Evolutionary conservation across 2,797 vertebrate genomes (phyloP), one percentile per base, ranked within the genome.

Genomic region (Danio choprae): DNA sequence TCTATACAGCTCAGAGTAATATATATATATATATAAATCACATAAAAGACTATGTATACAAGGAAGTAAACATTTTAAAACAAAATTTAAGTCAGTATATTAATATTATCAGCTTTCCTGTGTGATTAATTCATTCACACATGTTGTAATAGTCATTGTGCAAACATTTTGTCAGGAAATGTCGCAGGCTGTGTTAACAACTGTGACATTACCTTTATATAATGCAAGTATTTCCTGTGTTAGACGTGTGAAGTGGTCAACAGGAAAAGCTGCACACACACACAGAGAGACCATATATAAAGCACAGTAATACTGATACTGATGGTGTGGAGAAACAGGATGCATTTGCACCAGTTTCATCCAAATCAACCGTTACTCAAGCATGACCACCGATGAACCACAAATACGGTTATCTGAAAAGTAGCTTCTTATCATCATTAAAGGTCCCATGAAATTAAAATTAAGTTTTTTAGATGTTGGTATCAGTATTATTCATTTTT

Each of bases 311-410:
- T 9, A 8, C 22, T 55, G 18, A 65, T 29, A 10, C n/a, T 48
- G 9, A 7, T 58, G 43, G n/a, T 4, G 56, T 46, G 48, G 18
- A 53, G 67, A 71, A 55, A 40, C 13, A 16, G 50, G 59, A 55
- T 64, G 11, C 4, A 13, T 40, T 18, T 48, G 48, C 2, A 53
- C 6, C 67, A 5, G 50, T 81, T 77, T 60, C 67, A 81, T 71
- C 59, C 56, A 38, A 38, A 20, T 10, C 10, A 13, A 7, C 7
- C 7, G 8, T 81, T 81, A 70, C 56, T 22, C 64, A 81, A 55
- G 5, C 15, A 4, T 60, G 46, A 48, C 12, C 44, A 0, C 1
- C 58, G 15, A 58, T 65, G 5, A 16, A n/a, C 4, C 36, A 7
- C 13, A 38, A 77, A 43, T 22, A n/a, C 0, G 10, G 67, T 38